Evolutionary conservation across 2,113 vertebrate species (phyloP), one percentile per base, ranked within the genome.

Genomic region (Microcebus lehilahytsara): DNA sequence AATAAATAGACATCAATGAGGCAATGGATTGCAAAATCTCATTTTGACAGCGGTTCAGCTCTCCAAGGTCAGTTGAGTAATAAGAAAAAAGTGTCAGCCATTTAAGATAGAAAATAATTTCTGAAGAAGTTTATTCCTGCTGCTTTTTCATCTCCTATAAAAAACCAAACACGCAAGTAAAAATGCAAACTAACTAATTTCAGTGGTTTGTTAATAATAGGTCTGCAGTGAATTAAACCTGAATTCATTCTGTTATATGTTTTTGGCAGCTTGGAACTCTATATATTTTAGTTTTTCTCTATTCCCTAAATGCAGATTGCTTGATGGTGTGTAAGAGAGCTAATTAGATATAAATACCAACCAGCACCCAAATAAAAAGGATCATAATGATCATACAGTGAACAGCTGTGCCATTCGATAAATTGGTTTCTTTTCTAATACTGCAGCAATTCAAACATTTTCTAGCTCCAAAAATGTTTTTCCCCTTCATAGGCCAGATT

Each of bases 261-360:
- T 91, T 98, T 98, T 98, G 97, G 87, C 93, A 98, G 83, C 93
- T 98, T 98, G 81, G 84, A 95, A 97, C 87, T 97, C 95, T 97
- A 92, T 95, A 89, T 97, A 96, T 96, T 98, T 97, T 75, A 81
- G 79, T 96, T 97, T 98, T 95, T 90, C 77, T 95, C 85, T 97
- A 91, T 95, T 97, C 94, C 96, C 96, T 96, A 97, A 98, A 97
- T 77, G 98, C 94, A 98, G 93, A 97, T 98, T 98, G 95, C 97
- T 98, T 98, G 96, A 97, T 98, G 96, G 93, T 91, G 56, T 96
- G 81, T 96, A 98, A 98, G 84, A 97, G 90, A 98, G 96, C 96
- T 98, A 98, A 98, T 99, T 98, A 98, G 97, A 97, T 98, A 98
- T 97, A 98, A 98, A 98, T 98, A 98, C 89, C 98, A 98, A 97